Evolutionary conservation across 2,797 vertebrate species (phyloP).

Genomic region (Zenarchopterus dispar): DNA sequence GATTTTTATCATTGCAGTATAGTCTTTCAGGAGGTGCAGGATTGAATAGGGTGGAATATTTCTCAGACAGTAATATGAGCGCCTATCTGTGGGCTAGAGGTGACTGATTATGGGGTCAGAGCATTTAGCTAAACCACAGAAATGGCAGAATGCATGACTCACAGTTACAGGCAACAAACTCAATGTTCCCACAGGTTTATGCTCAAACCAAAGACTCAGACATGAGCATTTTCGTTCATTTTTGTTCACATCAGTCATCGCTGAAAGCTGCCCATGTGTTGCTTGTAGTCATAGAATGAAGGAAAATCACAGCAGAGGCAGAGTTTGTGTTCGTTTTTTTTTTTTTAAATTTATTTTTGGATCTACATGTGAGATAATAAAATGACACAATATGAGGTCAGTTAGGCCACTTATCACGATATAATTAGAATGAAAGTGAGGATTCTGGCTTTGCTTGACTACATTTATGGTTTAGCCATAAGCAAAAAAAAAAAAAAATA

Average conservation of each 20-base stretch:
- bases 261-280: conserved; percentile 1
- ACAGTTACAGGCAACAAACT: conserved; percentile 47
- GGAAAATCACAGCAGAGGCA: not conserved
- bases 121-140: conserved; percentile 64
- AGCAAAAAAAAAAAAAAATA: too few species aligned
- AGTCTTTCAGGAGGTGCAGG: conserved; percentile 28
- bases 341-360: too few species aligned
- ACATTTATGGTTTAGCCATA: too few species aligned
- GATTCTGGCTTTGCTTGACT: too few species aligned
- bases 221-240: not conserved
- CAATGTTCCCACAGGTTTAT: conserved; percentile 54
- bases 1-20: conserved; percentile 17
- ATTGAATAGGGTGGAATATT: conserved; percentile 35
- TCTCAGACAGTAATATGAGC: conserved; percentile 63
- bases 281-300: not conserved
- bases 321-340: too few species aligned
- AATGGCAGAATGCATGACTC: conserved; percentile 64
- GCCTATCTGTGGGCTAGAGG: conserved; percentile 62
- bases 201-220: conserved; percentile 8
- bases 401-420: too few species aligned
- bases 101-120: conserved; percentile 74
- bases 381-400: too few species aligned
- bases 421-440: too few species aligned
- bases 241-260: conserved; percentile 17
- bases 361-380: too few species aligned